Percentiles rank a stretch among this genome's conserved stretches.
These are phyloP conservation scores for Stylophora pistillata DNA, from an alignment of 64 coral and sea anemone genomes.

Conservation along the genomic window DNA sequence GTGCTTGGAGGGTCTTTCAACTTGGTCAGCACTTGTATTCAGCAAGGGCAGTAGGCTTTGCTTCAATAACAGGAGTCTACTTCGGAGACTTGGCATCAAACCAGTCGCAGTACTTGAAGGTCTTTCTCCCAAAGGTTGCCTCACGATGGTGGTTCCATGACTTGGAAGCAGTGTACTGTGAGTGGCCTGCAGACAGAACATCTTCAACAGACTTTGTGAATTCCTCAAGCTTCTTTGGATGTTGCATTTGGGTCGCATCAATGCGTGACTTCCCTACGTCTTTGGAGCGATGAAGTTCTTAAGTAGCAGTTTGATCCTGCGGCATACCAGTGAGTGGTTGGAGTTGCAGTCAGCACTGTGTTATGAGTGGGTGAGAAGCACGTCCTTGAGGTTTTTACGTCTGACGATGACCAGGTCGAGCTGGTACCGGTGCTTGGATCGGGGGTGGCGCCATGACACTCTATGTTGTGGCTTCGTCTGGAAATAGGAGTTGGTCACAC, in stretches of 20 bases:
- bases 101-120: no score
- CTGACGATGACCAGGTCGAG: not conserved
- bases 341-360: slow-evolving; percentile 48
- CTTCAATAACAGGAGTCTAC: no score
- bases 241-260: not conserved
- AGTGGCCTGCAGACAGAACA: not conserved
- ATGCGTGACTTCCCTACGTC: slow-evolving; percentile 8
- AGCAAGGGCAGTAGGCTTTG: not conserved
- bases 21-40: slow-evolving; percentile 8
- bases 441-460: slow-evolving; percentile 22
- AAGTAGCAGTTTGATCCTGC: slow-evolving; percentile 36
- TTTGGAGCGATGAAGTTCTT: slow-evolving; percentile 19
- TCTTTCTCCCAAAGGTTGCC: not conserved
- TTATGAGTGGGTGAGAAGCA: slow-evolving; percentile 6
- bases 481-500: slow-evolving; percentile 31
- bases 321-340: not conserved
- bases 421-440: not conserved
- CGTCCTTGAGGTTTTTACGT: not conserved
- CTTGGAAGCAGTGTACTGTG: not conserved
- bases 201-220: slow-evolving; percentile 15
- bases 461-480: not conserved
- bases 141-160: not conserved
- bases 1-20: not conserved
- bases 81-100: no score
- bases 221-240: not conserved